These are phyloP conservation scores for Ostrea edulis DNA, from an alignment of 1,140 invertebrate genomes.

Conservation along the genomic window DNA sequence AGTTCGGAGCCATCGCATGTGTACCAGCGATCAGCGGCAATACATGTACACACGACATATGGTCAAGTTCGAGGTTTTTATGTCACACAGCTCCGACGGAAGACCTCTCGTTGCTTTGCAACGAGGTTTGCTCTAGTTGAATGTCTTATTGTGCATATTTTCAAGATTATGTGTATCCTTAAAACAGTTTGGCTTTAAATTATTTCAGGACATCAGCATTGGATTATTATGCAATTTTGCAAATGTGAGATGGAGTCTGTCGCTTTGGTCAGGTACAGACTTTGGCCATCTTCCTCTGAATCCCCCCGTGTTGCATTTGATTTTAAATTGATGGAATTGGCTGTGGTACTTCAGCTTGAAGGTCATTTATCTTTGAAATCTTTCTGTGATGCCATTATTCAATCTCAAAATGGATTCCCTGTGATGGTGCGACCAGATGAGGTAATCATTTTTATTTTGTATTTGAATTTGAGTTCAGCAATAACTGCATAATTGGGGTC, in stretches of 20 bases:
- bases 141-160: too few relatives aligned
- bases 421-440: constrained; percentile 20
- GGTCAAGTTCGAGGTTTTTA: too few relatives aligned
- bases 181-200: too few relatives aligned
- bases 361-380: constrained; percentile 38
- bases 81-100: too few relatives aligned
- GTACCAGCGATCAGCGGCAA: too few relatives aligned
- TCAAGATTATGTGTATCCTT: too few relatives aligned
- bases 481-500: too few relatives aligned
- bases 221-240: constrained; percentile 23
- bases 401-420: constrained; percentile 31
- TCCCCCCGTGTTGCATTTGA: constrained; percentile 46
- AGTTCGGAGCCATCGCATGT: too few relatives aligned
- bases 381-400: constrained; percentile 44
- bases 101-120: too few relatives aligned
- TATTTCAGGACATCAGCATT: constrained; percentile 41
- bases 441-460: not conserved
- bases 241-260: constrained; percentile 44
- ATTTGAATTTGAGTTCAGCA: too few relatives aligned
- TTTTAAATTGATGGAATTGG: constrained; percentile 43
- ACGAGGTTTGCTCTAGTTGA: too few relatives aligned
- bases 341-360: constrained; percentile 42
- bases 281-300: constrained; percentile 47
- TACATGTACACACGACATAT: too few relatives aligned
- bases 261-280: constrained; percentile 42